These are phyloP conservation scores for Microctonus hyperodae DNA, from an alignment of 2,888 invertebrate species.

Conservation along the genomic window DNA sequence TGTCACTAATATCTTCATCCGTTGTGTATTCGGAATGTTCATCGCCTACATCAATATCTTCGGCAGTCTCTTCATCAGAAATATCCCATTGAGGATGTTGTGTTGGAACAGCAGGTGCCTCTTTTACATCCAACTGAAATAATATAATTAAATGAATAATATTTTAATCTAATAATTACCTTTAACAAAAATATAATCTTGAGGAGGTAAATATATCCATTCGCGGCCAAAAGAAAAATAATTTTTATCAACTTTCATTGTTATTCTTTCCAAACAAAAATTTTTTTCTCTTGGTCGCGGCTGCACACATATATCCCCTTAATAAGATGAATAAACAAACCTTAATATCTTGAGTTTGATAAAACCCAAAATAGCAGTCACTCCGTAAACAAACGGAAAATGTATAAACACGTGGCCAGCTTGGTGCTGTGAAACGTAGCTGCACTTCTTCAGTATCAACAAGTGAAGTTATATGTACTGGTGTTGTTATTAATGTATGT, in stretches of 20 bases:
- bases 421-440: constrained; percentile 92
- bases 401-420: constrained; percentile 90
- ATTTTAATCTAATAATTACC: neutral
- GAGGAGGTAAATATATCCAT: too few species aligned
- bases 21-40: constrained; percentile 72
- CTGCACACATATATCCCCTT: too few species aligned
- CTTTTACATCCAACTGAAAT: constrained; percentile 88
- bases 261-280: too few species aligned
- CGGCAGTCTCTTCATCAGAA: constrained; percentile 88
- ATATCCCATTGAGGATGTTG: constrained; percentile 99
- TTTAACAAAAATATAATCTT: too few species aligned
- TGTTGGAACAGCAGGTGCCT: constrained; percentile 88
- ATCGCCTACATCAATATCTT: constrained; percentile 71
- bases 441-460: constrained; percentile 90
- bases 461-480: constrained; percentile 92
- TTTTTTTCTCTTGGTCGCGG: too few species aligned
- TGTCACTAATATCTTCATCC: constrained; percentile 72
- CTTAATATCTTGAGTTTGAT: constrained; percentile 93
- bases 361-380: constrained; percentile 97
- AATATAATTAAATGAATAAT: constrained; percentile 14
- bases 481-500: constrained; percentile 88
- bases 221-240: too few species aligned
- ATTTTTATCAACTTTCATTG: too few species aligned
- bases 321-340: constrained; percentile 54
- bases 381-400: constrained; percentile 88